phyloP scores from a whole-genome alignment of 1,140 invertebrate genomes.

The Homarus americanus region DNA sequence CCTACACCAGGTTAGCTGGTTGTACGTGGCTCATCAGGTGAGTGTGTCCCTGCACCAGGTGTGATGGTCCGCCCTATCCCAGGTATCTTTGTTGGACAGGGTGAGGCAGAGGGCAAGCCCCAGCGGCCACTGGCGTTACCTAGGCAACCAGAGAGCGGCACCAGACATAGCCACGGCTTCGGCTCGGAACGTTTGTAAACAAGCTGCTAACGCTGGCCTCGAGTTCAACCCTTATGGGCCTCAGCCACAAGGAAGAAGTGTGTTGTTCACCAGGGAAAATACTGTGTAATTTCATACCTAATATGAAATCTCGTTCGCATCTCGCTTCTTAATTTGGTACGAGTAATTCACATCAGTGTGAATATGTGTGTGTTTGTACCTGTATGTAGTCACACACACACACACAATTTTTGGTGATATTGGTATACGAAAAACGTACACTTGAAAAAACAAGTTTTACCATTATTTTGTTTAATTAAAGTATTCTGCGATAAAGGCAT shows the following conservation, averaged over 20 bases:
- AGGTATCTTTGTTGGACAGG: constrained; percentile 25
- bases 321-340: neutral
- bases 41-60: neutral
- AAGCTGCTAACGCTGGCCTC: constrained; percentile 2
- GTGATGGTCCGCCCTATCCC: neutral
- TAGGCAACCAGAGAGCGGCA: constrained; percentile 29
- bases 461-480: no score
- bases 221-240: neutral
- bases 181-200: constrained; percentile 30
- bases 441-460: no score
- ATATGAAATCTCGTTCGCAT: constrained; percentile 26
- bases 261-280: neutral
- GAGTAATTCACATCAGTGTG: neutral
- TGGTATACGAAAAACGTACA: no score
- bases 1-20: neutral
- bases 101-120: no score
- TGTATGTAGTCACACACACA: neutral
- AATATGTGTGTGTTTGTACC: neutral
- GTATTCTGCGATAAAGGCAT: no score
- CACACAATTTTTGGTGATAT: no score
- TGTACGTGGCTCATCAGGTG: no score
- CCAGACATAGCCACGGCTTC: constrained; percentile 6
- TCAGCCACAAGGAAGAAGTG: neutral
- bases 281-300: constrained; percentile 9
- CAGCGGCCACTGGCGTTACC: constrained; percentile 35